phyloP scores from a whole-genome alignment of 2,797 vertebrate genomes.

The Lerista edwardsae region DNA sequence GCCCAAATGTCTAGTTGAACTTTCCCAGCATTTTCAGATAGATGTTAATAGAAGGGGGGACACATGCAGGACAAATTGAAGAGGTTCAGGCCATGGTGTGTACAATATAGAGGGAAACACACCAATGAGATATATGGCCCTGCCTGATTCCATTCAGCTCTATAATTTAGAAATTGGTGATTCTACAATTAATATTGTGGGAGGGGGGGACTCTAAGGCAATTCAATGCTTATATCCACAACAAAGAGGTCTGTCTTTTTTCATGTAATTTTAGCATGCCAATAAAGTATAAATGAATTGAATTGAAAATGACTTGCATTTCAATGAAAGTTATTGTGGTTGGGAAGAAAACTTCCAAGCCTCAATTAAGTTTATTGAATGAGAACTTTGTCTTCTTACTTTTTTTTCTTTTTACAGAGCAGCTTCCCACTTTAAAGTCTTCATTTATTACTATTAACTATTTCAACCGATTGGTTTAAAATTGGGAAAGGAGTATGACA shows the following conservation, averaged over 20 bases:
- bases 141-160: not conserved
- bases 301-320: slow-evolving; percentile 31
- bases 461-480: too few relatives aligned
- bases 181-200: not conserved
- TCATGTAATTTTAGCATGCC: slow-evolving; percentile 10
- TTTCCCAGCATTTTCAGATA: too few relatives aligned
- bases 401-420: not conserved
- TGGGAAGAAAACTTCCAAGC: slow-evolving; percentile 14
- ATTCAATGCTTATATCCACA: not conserved
- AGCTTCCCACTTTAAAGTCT: slow-evolving; percentile 1
- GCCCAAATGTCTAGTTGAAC: too few relatives aligned
- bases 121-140: not conserved
- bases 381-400: slow-evolving; percentile 25
- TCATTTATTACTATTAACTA: slow-evolving; percentile 7
- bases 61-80: too few relatives aligned
- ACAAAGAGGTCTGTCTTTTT: slow-evolving; percentile 29
- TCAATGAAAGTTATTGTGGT: slow-evolving; percentile 26
- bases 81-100: not conserved
- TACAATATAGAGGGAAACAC: not conserved
- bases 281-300: slow-evolving; percentile 31
- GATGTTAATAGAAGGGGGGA: too few relatives aligned
- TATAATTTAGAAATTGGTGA: not conserved
- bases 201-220: not conserved
- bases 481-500: too few relatives aligned
- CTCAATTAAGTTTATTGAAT: slow-evolving; percentile 32